Base-by-base conservation (phyloP, 2,113 vertebrate species). In the Eulemur rufifrons region DNA sequence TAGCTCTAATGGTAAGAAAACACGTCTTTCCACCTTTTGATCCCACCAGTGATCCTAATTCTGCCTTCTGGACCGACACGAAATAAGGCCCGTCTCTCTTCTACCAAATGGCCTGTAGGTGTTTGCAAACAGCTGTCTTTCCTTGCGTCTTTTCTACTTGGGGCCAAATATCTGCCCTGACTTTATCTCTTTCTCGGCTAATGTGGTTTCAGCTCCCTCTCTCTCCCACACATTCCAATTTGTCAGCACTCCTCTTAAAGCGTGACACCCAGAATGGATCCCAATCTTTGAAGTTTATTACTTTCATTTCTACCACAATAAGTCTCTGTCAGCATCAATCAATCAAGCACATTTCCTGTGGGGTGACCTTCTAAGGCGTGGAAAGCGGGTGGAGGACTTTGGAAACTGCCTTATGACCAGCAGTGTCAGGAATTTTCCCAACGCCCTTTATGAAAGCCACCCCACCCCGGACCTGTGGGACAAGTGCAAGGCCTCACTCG, bases 261-360 rank as follows among this genome's bases (percentile, higher is more conserved):
- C 20, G 45, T 91, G 88, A 94, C 87, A 81, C 93, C 47, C 47
- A 77, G 95, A 88, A 94, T 90, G 76, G 85, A 85, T 66, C 87
- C 94, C 95, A 95, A 78, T 96, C 90, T 94, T 61, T 74, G 85
- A 96, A 76, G 76, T 47, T 96, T 96, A 94, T 96, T 96, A 88
- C 94, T 96, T 97, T 96, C 81, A 96, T 92, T 97, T 95, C 85
- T 94, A 63, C 91, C 29, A 34, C 88, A 97, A 96, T 92, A 97
- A 96, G 90, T 69, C 93, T n/a, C 76, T 88, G 85, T 97, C 95
- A 81, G 91, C 81, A 96, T 95, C 93, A 71, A 91, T 97, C 96
- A 94, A 78, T 95, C 96, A 13, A 73, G 59, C 39, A 32, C 34
- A 63, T 77, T 95, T 94, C 94, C 84, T 95, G 66, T 27, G 34